phyloP scores from a whole-genome alignment of 2,797 vertebrate species.

The Malacoraja senta region DNA sequence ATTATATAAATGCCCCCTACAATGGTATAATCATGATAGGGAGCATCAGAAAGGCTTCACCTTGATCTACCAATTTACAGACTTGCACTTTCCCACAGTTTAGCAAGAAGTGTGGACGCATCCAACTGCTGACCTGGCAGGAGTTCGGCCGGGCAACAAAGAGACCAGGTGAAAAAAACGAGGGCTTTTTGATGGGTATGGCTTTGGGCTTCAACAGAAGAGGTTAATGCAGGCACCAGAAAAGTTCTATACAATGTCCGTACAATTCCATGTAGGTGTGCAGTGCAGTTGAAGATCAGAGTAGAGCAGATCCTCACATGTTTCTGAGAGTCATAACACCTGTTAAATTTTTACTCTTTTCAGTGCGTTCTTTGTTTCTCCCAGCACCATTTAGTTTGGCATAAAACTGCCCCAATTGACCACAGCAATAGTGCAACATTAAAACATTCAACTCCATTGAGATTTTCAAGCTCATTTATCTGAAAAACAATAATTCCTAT shows the following conservation, averaged over 20 bases:
- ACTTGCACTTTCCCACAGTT: not conserved
- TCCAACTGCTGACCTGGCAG: not conserved
- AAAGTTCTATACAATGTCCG: not conserved
- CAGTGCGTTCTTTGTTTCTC: too few species aligned
- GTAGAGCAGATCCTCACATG: too few species aligned
- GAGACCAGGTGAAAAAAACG: not conserved
- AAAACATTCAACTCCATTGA: too few species aligned
- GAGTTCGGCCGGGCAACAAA: not conserved
- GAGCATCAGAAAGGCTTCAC: not conserved
- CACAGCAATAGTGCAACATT: too few species aligned
- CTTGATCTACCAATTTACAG: not conserved
- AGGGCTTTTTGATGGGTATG: not conserved
- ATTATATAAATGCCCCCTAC: not conserved
- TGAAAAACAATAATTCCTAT: too few species aligned
- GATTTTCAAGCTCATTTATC: too few species aligned
- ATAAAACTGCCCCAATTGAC: too few species aligned
- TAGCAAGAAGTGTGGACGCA: not conserved
- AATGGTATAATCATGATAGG: not conserved
- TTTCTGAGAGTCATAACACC: too few species aligned
- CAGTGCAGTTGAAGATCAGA: too few species aligned
- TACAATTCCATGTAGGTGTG: too few species aligned
- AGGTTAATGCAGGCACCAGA: not conserved
- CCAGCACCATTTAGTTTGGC: too few species aligned
- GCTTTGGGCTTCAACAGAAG: not conserved
- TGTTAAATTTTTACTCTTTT: too few species aligned